Base-by-base conservation (phyloP, 1,140 invertebrate species). In the Sitodiplosis mosellana region DNA sequence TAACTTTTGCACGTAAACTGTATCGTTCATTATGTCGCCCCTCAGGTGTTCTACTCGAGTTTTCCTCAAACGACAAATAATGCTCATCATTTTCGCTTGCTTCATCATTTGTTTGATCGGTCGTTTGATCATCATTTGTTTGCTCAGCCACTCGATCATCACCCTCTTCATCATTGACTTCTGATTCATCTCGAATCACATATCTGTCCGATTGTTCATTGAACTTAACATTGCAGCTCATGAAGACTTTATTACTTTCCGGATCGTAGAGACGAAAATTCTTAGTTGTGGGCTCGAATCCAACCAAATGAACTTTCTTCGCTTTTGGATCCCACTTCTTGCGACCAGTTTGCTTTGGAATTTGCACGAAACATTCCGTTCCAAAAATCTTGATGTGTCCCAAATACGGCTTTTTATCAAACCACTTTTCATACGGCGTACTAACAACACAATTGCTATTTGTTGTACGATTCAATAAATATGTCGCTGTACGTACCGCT, bases 211-310 rank as follows among this genome's bases (percentile, higher is more conserved):
- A 18, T 11, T 41, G 38, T 41, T 10, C 18, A 10, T 44, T 8
- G n/a, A 44, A 44, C 19, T 17, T 10, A 8, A 21, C 42, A 21
- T 44, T 20, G 22, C 42, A 20, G n/a, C 42, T 44, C 3, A 44
- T 44, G 10, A 44, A 11, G 10, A 44, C 6, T 22, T 44, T 44
- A 17, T 8, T 20, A 10, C 7, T 22, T 8, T 12, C 22, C 19
- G 3, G 7, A 44, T 44, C 42, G 15, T 20, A 44, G 15, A 7
- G 22, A 8, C 49, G 71, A 69, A 14, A 59, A 57, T 19, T 53
- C 52, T 7, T 44, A 7, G 42, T 20, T 6, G 19, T 19, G 10
- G 19, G 18, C 8, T 21, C 15, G 22, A 20, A 44, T 19, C 42
- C 42, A 7, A 44, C 11, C 6, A 44, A 44, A 22, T 4, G 5